Base-by-base conservation (phyloP, 2,888 invertebrate genomes). In the Dolichomitus sp. region DNA sequence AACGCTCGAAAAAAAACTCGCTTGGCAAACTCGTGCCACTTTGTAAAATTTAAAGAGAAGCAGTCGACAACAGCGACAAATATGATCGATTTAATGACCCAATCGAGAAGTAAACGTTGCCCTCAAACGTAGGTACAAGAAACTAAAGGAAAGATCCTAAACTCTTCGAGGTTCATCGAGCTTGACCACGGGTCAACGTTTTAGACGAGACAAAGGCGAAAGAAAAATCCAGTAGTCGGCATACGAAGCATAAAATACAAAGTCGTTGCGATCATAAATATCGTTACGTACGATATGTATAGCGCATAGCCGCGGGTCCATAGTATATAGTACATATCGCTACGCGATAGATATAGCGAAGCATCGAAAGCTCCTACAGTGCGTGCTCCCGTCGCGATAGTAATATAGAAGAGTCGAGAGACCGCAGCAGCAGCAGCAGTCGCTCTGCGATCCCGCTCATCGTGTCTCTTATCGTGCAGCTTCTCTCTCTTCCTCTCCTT, bases 261-360 rank as follows among this genome's bases (percentile, higher is more conserved):
- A 17, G 45, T 19, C 6, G 19, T n/a, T 17, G 37, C 19, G 33
- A 69, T 65, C 45, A 54, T 84, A 76, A 82, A 72, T 59, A 78
- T 72, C 42, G 70, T 45, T 77, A 37, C 27, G 68, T 17, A 11
- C 40, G 77, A 65, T 40, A 69, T 69, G 63, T 19, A 27, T 45
- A n/a, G n/a, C 14, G 7, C n/a, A 59, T 37, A 77, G 63, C 61
- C 61, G 61, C 68, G 57, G 75, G 45, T 59, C 45, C 63, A 19
- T 45, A 3, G 11, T 69, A 17, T 45, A 14, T 30, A 30, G 57
- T 57, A 37, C 9, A 11, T 23, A 65, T 27, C 14, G 4, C 30
- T 9, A 4, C 1, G 50, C 30, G 19, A 54, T 27, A 42, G 19
- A 52, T 52, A 63, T 69, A 77, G 14, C 12, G 37, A 57, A 65